Base-by-base conservation (phyloP, 1,140 invertebrate genomes). In the Neodiprion pinetum region DNA sequence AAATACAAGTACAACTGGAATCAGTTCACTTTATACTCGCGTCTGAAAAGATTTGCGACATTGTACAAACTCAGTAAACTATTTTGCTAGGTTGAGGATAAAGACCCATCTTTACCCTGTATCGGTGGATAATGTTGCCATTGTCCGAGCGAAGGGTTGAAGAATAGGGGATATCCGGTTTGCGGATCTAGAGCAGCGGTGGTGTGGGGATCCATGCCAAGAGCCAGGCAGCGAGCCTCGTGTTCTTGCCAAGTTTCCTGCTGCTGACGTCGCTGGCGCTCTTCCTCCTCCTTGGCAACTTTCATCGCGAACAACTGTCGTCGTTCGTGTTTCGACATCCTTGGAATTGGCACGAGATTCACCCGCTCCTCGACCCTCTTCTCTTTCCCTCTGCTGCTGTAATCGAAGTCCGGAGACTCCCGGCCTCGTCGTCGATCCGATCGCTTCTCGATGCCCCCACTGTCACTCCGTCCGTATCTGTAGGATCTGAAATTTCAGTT, bases 231-330 rank as follows among this genome's bases (percentile, higher is more conserved):
- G 75, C 92, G 90, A 40, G 90, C 86, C 80, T 94, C 91, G 74
- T 93, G 90, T 75, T 93, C 90, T 48, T 89, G 88, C 90, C 92
- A 92, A 74, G 91, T 83, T 81, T 93, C 90, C 79, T 93, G 88
- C 76, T 93, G 90, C 74, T 92, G 90, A 66, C 90, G 82, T 11
- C 91, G 84, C 48, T 92, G 89, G 65, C 91, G 90, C 77, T 93
- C 91, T 69, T 92, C 91, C 78, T 93, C 91, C 74, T 94, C 92
- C 76, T 93, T 90, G 12, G 93, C 93, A 48, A 94, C 92, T 88
- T 95, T 93, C 17, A 93, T 84, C 23, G 94, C 95, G 88, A 96
- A 97, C 70, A 94, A 85, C 80, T 95, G 92, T 48, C 96, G 85
- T 7, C 95, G 85, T 80, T 95, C 92, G 70, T 92, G 91, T 85